Evolutionary conservation across 2,888 invertebrate species (phyloP).

Genomic region (Odontothrips loti): DNA sequence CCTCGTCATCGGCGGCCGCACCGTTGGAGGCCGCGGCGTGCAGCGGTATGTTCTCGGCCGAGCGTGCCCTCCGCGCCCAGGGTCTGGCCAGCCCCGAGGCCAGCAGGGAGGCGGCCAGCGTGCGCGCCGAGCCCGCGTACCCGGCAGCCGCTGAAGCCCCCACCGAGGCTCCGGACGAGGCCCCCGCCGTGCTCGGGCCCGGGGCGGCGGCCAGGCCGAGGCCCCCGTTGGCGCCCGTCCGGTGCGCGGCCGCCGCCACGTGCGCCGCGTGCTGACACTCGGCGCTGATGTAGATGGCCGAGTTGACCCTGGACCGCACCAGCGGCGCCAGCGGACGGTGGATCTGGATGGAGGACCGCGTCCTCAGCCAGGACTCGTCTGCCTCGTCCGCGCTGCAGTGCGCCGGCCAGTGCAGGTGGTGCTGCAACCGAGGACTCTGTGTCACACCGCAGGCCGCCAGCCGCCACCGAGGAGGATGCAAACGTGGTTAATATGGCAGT

Average conservation of each 20-base stretch:
- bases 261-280: constrained; percentile 51
- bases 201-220: neutral
- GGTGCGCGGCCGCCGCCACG: neutral
- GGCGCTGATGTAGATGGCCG: constrained; percentile 77
- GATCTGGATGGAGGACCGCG: constrained; percentile 21
- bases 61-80: neutral
- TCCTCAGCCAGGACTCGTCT: constrained; percentile 8
- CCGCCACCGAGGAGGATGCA: too few relatives aligned
- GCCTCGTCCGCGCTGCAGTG: constrained; percentile 16
- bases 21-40: neutral
- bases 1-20: neutral
- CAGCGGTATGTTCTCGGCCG: constrained; percentile 6
- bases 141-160: neutral
- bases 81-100: neutral
- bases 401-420: constrained; percentile 16
- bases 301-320: constrained; percentile 74
- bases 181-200: neutral
- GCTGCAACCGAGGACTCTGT: neutral
- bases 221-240: neutral
- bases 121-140: constrained; percentile 20
- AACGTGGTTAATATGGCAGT: too few relatives aligned
- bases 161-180: neutral
- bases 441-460: too few relatives aligned
- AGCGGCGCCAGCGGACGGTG: constrained; percentile 51
- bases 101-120: neutral